A percentile compares a stretch with the other conserved stretches of the same genome.
Conservation (phyloP, 2,888 invertebrate species). For the Polyommatus icarus region DNA sequence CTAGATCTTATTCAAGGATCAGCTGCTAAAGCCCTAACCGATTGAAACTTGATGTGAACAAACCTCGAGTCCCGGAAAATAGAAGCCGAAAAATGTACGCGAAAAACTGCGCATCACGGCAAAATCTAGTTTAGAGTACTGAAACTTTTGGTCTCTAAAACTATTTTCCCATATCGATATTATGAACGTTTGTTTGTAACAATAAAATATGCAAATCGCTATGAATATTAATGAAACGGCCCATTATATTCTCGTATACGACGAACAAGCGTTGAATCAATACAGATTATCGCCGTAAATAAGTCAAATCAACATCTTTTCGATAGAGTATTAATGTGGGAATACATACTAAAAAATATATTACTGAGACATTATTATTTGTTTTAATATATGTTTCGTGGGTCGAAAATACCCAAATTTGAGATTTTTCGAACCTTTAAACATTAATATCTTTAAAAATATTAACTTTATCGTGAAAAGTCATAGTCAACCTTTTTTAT, state of each 20-base stretch:
- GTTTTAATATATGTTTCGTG: too few relatives aligned
- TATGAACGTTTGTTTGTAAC: slow-evolving; percentile 5
- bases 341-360: too few relatives aligned
- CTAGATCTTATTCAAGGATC: background rate
- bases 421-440: too few relatives aligned
- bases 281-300: background rate
- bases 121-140: background rate
- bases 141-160: background rate
- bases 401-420: too few relatives aligned
- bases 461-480: too few relatives aligned
- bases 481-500: too few relatives aligned
- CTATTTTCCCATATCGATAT: slow-evolving; percentile 4
- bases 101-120: too few relatives aligned
- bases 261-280: background rate
- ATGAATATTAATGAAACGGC: slow-evolving; percentile 5
- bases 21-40: background rate
- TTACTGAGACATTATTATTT: too few relatives aligned
- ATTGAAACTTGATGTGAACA: background rate
- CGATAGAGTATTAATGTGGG: background rate
- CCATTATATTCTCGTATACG: slow-evolving; percentile 16
- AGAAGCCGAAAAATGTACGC: too few relatives aligned
- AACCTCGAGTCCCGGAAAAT: background rate
- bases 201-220: slow-evolving; percentile 1
- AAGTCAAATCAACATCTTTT: background rate
- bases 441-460: too few relatives aligned